These are phyloP conservation scores for Nanorana parkeri DNA, from an alignment of 2,113 vertebrate species.

Conservation along the genomic window DNA sequence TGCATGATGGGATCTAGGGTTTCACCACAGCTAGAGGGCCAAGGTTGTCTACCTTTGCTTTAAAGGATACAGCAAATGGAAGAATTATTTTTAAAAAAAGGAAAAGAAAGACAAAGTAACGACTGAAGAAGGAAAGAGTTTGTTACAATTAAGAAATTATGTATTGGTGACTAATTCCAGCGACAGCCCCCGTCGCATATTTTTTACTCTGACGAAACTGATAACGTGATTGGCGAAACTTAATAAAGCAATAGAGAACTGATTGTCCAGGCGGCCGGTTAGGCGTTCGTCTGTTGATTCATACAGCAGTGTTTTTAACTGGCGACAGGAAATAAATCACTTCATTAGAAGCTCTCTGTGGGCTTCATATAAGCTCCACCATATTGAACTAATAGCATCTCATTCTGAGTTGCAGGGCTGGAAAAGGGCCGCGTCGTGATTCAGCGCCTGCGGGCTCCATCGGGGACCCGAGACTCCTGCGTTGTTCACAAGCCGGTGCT, in stretches of 20 bases:
- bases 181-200: background rate
- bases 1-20: too few species aligned
- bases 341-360: slow-evolving; percentile 43
- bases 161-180: too few species aligned
- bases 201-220: background rate
- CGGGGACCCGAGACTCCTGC: background rate
- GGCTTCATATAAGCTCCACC: slow-evolving; percentile 23
- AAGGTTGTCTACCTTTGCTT: too few species aligned
- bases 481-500: background rate
- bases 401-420: background rate
- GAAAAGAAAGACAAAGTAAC: too few species aligned
- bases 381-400: slow-evolving; percentile 44
- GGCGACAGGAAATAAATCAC: slow-evolving; percentile 51
- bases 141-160: too few species aligned
- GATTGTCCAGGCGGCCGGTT: background rate
- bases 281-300: background rate
- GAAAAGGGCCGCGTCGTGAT: slow-evolving; percentile 1
- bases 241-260: background rate
- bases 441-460: slow-evolving; percentile 17
- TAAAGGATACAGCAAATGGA: too few species aligned
- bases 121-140: too few species aligned
- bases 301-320: slow-evolving; percentile 17
- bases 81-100: too few species aligned
- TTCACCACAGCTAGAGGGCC: too few species aligned
- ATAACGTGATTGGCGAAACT: background rate